Conservation (phyloP, 2,888 invertebrate genomes). For the Athetis lepigone region DNA sequence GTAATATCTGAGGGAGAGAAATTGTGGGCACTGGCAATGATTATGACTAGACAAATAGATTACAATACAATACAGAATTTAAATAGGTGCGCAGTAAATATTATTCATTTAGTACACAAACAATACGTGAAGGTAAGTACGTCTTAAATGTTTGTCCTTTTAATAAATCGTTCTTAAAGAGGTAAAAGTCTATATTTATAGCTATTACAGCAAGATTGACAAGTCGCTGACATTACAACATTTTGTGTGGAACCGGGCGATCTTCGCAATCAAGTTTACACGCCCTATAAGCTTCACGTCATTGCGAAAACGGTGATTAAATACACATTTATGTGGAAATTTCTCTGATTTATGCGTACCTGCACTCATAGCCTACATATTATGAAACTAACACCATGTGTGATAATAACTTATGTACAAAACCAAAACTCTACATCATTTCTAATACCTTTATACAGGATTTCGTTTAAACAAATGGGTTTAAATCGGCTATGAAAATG, state of each 20-base stretch:
- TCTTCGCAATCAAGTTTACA: slow-evolving; percentile 62
- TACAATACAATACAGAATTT: neutral
- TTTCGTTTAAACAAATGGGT: neutral
- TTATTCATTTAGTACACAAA: slow-evolving; percentile 6
- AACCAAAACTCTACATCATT: neutral
- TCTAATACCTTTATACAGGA: neutral
- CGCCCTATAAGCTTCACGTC: slow-evolving; percentile 52
- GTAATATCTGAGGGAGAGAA: slow-evolving; percentile 33
- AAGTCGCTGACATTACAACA: slow-evolving; percentile 59
- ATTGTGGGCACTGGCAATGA: slow-evolving; percentile 17
- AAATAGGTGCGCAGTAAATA: slow-evolving; percentile 5
- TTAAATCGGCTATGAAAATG: too few relatives aligned
- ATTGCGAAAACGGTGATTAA: slow-evolving; percentile 60
- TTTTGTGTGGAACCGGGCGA: slow-evolving; percentile 43
- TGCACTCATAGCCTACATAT: slow-evolving; percentile 1
- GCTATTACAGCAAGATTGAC: slow-evolving; percentile 49
- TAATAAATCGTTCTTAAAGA: slow-evolving; percentile 1
- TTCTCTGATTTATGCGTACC: slow-evolving; percentile 30
- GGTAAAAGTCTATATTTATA: slow-evolving; percentile 21
- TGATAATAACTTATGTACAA: neutral
- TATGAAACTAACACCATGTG: slow-evolving; percentile 17
- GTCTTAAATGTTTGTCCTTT: neutral
- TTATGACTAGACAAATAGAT: slow-evolving; percentile 15
- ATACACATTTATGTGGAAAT: slow-evolving; percentile 55
- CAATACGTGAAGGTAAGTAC: neutral